These are phyloP conservation scores for Tipula unca DNA, from an alignment of 2,888 invertebrate species.

Conservation along the genomic window DNA sequence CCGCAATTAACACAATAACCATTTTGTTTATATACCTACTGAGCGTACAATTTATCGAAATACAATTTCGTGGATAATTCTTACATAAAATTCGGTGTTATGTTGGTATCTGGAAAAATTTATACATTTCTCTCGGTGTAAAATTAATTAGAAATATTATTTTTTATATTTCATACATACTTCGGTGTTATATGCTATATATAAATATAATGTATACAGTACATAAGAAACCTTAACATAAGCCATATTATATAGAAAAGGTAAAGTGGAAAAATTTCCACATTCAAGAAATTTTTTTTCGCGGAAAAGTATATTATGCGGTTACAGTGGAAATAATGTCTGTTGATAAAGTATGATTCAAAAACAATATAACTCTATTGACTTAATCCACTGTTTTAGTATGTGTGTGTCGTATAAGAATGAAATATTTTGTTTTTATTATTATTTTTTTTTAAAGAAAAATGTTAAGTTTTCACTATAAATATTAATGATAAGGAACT, in stretches of 20 bases:
- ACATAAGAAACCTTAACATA: not conserved
- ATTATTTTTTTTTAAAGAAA: not conserved
- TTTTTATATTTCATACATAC: not conserved
- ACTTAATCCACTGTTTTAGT: not conserved
- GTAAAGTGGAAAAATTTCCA: not conserved
- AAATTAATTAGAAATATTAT: not conserved
- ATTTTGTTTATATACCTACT: too few relatives aligned
- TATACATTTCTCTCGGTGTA: not conserved
- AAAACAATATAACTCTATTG: not conserved
- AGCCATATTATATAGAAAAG: not conserved
- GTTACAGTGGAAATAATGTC: not conserved
- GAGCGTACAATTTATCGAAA: too few relatives aligned
- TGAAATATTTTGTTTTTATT: not conserved
- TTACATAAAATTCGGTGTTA: too few relatives aligned
- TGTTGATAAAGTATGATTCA: not conserved
- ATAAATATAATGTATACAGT: not conserved
- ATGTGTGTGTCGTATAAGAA: not conserved
- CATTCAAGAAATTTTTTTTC: not conserved
- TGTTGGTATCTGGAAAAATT: too few relatives aligned
- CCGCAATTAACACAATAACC: too few relatives aligned
- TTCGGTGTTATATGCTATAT: not conserved
- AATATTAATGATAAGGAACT: not conserved
- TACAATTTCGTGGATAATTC: too few relatives aligned
- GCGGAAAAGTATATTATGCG: not conserved
- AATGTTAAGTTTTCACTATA: not conserved